These are phyloP conservation scores for Palythoa grandis DNA, from an alignment of 92 coral and sea anemone species.

Conservation along the genomic window DNA sequence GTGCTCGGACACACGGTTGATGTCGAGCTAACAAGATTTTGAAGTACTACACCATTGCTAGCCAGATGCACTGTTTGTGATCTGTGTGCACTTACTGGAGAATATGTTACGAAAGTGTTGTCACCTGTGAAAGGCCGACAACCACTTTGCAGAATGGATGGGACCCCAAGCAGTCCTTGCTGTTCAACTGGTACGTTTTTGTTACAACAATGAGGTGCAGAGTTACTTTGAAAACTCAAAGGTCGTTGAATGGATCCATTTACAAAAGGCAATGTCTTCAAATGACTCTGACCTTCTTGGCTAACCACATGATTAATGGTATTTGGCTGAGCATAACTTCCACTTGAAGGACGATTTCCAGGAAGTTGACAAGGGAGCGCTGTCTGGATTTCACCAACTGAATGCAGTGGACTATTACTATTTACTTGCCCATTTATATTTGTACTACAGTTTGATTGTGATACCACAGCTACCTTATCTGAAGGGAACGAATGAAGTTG, in stretches of 20 bases:
- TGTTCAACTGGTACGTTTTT: background rate
- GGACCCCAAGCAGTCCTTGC: background rate
- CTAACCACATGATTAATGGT: background rate
- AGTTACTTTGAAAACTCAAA: slow-evolving; percentile 1
- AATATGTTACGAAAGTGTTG: slow-evolving; percentile 31
- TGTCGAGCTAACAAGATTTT: background rate
- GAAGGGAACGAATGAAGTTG: background rate
- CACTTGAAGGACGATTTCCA: background rate
- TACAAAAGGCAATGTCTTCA: background rate
- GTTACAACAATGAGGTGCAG: background rate
- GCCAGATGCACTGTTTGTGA: background rate
- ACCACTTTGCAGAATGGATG: background rate
- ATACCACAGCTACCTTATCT: background rate
- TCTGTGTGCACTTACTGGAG: slow-evolving; percentile 20
- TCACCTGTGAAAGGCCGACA: background rate
- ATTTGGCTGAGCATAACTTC: background rate
- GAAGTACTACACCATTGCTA: slow-evolving; percentile 1
- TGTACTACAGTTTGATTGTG: background rate
- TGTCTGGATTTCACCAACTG: slow-evolving; percentile 5
- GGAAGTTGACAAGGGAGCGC: background rate
- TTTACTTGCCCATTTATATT: background rate
- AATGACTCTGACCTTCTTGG: background rate
- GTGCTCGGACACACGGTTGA: background rate
- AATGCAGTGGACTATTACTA: background rate
- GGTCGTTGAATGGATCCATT: background rate